Evolutionary conservation across 2,888 invertebrate genomes (phyloP).

Genomic region (Monoplex corrugatus): DNA sequence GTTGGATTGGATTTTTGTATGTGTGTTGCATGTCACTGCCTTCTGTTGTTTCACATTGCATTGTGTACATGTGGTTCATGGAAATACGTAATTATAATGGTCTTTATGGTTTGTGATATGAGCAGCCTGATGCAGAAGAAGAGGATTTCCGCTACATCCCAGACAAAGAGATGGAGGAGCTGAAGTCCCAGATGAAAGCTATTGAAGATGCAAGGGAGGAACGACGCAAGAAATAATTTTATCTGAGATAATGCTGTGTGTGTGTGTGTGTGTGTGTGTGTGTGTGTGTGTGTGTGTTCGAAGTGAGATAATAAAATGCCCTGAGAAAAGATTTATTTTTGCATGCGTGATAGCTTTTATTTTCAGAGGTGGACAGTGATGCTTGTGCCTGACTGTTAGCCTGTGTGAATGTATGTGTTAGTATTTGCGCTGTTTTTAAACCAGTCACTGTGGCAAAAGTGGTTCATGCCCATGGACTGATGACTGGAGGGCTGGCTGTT

Average conservation of each 20-base stretch:
- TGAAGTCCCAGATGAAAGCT: conserved; percentile 89
- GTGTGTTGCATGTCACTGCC: too few relatives aligned
- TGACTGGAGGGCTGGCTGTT: too few relatives aligned
- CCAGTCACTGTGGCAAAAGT: too few relatives aligned
- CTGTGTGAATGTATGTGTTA: background rate
- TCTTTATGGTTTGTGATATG: background rate
- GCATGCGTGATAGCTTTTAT: too few relatives aligned
- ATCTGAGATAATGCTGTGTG: too few relatives aligned
- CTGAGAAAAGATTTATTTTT: too few relatives aligned
- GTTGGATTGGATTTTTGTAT: background rate
- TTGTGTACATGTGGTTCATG: too few relatives aligned
- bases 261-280: background rate
- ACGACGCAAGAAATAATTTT: conserved; percentile 62
- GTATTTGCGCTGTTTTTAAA: too few relatives aligned
- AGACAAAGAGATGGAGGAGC: conserved; percentile 89
- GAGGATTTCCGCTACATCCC: conserved; percentile 91
- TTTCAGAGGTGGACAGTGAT: too few relatives aligned
- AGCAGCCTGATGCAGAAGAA: conserved; percentile 85
- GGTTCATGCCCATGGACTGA: too few relatives aligned
- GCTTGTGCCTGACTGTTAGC: too few relatives aligned
- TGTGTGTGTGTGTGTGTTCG: conserved; percentile 5
- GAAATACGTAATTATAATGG: too few relatives aligned
- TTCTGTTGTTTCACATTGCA: background rate
- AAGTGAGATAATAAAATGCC: background rate
- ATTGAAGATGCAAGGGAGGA: conserved; percentile 82